A percentile compares a stretch with the other conserved stretches of the same genome.
Conservation (phyloP, 2,113 vertebrate species). For the Nothocercus nigrocapillus region DNA sequence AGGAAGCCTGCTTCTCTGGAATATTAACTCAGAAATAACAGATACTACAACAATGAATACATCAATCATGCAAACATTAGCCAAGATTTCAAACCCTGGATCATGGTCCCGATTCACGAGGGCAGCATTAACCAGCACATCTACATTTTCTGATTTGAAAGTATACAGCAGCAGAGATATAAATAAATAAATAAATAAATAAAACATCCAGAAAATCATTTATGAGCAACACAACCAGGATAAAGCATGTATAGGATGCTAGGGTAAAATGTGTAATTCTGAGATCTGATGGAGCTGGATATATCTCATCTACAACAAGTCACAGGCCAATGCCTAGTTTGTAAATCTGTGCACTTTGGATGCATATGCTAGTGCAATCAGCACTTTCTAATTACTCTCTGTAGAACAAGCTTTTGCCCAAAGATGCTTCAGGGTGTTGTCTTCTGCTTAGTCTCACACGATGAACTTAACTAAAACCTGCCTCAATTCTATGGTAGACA, state of each 20-base stretch:
- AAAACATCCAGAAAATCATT: background rate
- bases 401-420: background rate
- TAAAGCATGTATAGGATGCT: background rate
- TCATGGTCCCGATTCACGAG: background rate
- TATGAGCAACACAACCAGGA: background rate
- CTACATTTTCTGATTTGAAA: background rate
- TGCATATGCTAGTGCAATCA: background rate
- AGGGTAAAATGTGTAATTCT: background rate
- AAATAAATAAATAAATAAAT: background rate
- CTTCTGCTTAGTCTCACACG: background rate
- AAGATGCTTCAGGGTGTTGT: background rate
- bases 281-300: accelerated
- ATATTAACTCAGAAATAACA: background rate
- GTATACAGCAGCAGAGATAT: background rate
- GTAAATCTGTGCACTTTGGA: background rate
- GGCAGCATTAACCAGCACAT: background rate
- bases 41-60: background rate
- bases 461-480: background rate
- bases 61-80: background rate
- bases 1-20: background rate
- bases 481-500: background rate
- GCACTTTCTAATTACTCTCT: background rate
- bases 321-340: background rate
- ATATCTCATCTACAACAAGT: background rate
- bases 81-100: background rate